Conservation (phyloP, 2,888 invertebrate species). For the Anthoptus insignis region DNA sequence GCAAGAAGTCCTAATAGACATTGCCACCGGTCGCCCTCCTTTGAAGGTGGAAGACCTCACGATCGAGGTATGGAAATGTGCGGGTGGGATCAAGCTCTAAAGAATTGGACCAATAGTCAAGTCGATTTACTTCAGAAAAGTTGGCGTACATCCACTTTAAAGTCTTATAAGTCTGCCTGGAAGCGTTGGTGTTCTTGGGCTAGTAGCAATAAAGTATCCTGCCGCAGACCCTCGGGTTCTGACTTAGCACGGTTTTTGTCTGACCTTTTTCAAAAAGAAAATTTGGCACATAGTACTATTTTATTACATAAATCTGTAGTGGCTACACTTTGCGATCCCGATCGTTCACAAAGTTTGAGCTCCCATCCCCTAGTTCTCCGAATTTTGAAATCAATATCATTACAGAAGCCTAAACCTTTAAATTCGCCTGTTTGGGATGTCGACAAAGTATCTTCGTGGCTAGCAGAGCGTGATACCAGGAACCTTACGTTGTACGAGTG, state of each 20-base stretch:
- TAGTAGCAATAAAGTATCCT: not conserved
- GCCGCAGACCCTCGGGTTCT: not conserved
- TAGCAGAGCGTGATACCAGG: too few species aligned
- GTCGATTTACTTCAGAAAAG: not conserved
- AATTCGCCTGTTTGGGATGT: too few species aligned
- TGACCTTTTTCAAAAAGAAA: not conserved
- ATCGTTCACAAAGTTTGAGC: too few species aligned
- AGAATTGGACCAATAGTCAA: not conserved
- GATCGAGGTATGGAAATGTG: not conserved
- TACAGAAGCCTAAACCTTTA: too few species aligned
- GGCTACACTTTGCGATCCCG: conserved; percentile 13
- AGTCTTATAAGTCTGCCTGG: not conserved
- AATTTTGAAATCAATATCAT: too few species aligned
- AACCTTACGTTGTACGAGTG: too few species aligned
- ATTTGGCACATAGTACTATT: conserved; percentile 10
- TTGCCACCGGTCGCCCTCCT: not conserved
- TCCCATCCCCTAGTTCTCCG: too few species aligned
- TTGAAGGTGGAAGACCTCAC: not conserved
- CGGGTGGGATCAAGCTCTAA: not conserved
- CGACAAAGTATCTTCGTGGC: too few species aligned
- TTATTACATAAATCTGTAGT: conserved; percentile 25
- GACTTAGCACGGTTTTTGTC: not conserved
- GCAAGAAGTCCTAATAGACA: conserved; percentile 21
- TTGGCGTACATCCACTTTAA: conserved; percentile 13
- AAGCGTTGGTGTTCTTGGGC: not conserved